Percentiles rank a stretch among this genome's conserved stretches.
These are phyloP conservation scores for Synanthedon vespiformis DNA, from an alignment of 2,888 invertebrate genomes.

Conservation along the genomic window DNA sequence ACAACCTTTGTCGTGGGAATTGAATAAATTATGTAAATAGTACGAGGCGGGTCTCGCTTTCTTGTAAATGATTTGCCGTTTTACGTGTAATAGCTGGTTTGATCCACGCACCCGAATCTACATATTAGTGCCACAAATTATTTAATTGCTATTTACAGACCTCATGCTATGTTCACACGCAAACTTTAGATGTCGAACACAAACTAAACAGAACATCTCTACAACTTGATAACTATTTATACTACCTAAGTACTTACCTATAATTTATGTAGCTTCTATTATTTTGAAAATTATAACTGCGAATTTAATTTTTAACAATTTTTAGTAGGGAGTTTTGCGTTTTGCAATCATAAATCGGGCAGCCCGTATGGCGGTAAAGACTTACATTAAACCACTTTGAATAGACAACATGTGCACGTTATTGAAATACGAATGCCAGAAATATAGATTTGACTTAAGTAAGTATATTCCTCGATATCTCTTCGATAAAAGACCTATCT, in stretches of 20 bases:
- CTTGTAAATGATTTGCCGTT: conserved; percentile 66
- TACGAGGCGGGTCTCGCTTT: conserved; percentile 59
- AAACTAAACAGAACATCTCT: background rate
- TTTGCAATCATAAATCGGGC: no score
- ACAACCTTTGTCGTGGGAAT: conserved; percentile 21
- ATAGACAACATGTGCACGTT: no score
- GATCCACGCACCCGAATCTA: conserved; percentile 38
- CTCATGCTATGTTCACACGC: conserved; percentile 27
- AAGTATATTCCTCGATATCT: no score
- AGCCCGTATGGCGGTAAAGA: no score
- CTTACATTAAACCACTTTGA: no score
- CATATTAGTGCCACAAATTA: conserved; percentile 50
- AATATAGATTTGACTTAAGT: no score
- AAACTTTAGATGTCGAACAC: conserved; percentile 7
- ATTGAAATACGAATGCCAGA: no score
- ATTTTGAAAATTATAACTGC: background rate
- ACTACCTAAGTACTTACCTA: no score
- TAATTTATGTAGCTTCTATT: background rate
- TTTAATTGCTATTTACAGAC: conserved; percentile 49
- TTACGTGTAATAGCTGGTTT: conserved; percentile 46
- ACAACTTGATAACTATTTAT: background rate
- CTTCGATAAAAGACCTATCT: no score
- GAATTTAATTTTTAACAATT: background rate
- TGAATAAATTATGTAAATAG: conserved; percentile 68
- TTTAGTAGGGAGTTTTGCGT: no score